Evolutionary conservation across 2,888 invertebrate genomes (phyloP).

Genomic region (Lithophane leautieri): DNA sequence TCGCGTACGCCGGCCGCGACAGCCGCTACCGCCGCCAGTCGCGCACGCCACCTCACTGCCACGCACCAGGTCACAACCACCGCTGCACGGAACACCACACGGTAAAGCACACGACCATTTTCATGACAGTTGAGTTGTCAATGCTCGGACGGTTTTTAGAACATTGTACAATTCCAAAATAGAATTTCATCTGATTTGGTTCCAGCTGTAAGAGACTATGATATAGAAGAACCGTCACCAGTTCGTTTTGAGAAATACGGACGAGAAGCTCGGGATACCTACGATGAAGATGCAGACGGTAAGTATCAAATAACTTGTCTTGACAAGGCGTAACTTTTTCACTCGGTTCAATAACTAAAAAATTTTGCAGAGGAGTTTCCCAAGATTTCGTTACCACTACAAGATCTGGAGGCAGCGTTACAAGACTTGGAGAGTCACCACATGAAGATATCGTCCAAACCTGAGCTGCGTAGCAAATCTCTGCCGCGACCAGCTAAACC

Average conservation of each 20-base stretch:
- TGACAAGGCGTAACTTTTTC: background rate
- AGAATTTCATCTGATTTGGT: constrained; percentile 10
- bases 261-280: constrained; percentile 67
- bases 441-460: constrained; percentile 77
- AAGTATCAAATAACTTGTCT: constrained; percentile 10
- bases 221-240: constrained; percentile 76
- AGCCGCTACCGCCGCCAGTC: constrained; percentile 48
- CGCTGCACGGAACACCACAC: constrained; percentile 65
- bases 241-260: constrained; percentile 72
- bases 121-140: background rate
- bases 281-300: constrained; percentile 79
- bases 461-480: constrained; percentile 82
- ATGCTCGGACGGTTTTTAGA: too few relatives aligned
- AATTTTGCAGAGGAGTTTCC: constrained; percentile 81
- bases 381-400: constrained; percentile 85
- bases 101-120: constrained; percentile 55
- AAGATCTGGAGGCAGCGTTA: constrained; percentile 86
- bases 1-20: constrained; percentile 72
- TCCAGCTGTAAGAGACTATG: constrained; percentile 76
- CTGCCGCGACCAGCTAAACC: constrained; percentile 82
- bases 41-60: constrained; percentile 65
- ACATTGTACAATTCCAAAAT: background rate
- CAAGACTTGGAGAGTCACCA: constrained; percentile 84
- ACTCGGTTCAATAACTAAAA: background rate
- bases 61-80: constrained; percentile 80